A percentile compares a stretch with the other conserved stretches of the same genome.
phyloP scores from a whole-genome alignment of 1,140 invertebrate species.

The Tenebrio molitor region DNA sequence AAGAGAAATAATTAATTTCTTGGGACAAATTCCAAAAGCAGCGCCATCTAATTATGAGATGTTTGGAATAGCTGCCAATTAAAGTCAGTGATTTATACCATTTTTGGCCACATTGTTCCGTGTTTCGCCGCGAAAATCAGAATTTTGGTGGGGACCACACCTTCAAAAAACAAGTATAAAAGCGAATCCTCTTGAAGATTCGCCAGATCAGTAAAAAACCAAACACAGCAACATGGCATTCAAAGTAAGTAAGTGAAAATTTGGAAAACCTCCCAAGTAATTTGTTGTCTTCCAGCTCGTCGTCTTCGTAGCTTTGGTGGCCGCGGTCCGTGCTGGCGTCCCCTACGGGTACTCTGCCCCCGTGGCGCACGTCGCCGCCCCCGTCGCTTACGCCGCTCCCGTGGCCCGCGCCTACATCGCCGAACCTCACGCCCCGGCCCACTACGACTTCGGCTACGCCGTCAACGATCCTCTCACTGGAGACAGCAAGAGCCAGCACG shows the following conservation, averaged over 20 bases:
- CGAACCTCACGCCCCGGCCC: constrained; percentile 59
- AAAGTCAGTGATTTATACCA: constrained; percentile 2
- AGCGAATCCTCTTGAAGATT: constrained; percentile 4
- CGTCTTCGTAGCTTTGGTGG: constrained; percentile 59
- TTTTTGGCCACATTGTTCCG: constrained; percentile 7
- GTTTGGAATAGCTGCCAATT: constrained; percentile 6
- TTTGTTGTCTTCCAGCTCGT: constrained; percentile 60
- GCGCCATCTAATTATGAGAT: background rate
- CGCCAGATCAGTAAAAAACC: constrained; percentile 14
- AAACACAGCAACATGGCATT: constrained; percentile 39
- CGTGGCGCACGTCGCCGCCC: constrained; percentile 59
- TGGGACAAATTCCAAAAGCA: too few species aligned
- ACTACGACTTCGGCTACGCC: too few species aligned
- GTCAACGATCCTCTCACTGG: constrained; percentile 69
- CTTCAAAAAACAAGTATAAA: constrained; percentile 47
- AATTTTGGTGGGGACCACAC: constrained; percentile 40
- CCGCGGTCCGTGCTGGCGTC: too few species aligned
- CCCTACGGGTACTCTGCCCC: too few species aligned
- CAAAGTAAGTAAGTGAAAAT: constrained; percentile 39
- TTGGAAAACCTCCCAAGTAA: background rate
- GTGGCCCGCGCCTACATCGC: constrained; percentile 60
- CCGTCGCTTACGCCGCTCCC: constrained; percentile 53
- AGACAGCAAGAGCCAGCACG: constrained; percentile 57
- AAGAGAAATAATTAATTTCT: too few species aligned
- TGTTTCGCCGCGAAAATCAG: constrained; percentile 17